These are phyloP conservation scores for Falcunculus frontatus DNA, from an alignment of 2,113 vertebrate genomes.

Conservation along the genomic window DNA sequence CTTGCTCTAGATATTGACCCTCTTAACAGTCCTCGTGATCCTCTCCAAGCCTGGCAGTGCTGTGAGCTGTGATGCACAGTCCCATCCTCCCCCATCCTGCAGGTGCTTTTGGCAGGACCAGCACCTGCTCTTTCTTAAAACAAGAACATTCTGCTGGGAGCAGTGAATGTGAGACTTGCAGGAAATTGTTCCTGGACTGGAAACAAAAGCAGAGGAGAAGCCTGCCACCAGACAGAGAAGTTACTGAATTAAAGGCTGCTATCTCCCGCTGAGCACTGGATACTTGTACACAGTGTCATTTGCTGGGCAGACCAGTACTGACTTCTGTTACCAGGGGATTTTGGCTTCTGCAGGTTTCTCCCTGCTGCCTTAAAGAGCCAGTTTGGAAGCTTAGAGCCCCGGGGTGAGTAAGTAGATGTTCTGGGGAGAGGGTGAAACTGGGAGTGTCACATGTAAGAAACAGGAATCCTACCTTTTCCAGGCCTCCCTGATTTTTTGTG, in stretches of 20 bases:
- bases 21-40: accelerated
- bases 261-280: not conserved
- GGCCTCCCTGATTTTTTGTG: not conserved
- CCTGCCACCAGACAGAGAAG: not conserved
- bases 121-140: not conserved
- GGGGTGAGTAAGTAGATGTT: not conserved
- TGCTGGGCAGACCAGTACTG: not conserved
- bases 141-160: not conserved
- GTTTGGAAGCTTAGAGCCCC: not conserved
- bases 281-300: not conserved
- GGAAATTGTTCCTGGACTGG: not conserved
- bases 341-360: not conserved
- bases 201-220: not conserved
- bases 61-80: not conserved
- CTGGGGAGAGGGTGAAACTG: not conserved
- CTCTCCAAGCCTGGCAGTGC: not conserved
- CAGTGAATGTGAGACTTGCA: not conserved
- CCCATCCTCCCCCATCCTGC: not conserved
- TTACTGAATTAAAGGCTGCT: not conserved
- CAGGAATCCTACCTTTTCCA: not conserved
- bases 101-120: not conserved
- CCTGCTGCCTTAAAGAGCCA: not conserved
- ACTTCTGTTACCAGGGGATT: not conserved
- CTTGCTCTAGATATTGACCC: not conserved
- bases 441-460: not conserved